Percentiles rank a stretch among this genome's conserved stretches.
Evolutionary conservation across 1,140 invertebrate genomes (phyloP).

Genomic region (Drosophila bocki): DNA sequence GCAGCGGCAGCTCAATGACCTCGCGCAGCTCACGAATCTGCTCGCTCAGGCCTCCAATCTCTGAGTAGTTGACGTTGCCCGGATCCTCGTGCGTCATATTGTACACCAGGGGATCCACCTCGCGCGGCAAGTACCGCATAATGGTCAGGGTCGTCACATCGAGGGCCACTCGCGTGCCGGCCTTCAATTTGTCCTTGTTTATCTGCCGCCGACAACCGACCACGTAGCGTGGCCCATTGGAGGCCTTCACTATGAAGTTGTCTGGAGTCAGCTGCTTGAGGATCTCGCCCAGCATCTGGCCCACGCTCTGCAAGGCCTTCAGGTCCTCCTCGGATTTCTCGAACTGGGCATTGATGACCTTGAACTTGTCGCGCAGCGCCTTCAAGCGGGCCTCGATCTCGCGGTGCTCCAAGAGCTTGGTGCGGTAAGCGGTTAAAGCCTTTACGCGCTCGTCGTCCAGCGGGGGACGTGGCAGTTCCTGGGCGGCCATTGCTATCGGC

Average conservation of each 20-base stretch:
- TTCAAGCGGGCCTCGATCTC: conserved; percentile 97
- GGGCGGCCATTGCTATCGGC: conserved; percentile 5
- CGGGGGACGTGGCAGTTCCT: neutral
- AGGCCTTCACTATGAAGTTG: conserved; percentile 88
- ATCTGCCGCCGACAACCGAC: conserved; percentile 68
- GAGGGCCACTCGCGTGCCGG: conserved; percentile 63
- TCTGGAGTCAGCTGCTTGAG: conserved; percentile 99
- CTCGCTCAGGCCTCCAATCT: conserved; percentile 65
- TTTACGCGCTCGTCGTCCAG: conserved; percentile 88
- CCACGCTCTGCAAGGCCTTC: conserved; percentile 99
- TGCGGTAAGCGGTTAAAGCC: conserved; percentile 94
- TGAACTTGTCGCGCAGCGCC: conserved; percentile 97
- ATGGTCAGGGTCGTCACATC: conserved; percentile 71
- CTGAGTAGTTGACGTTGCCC: conserved; percentile 64
- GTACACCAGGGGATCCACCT: conserved; percentile 72
- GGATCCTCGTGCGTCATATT: conserved; percentile 73
- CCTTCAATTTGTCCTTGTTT: conserved; percentile 56
- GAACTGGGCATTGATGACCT: conserved; percentile 97
- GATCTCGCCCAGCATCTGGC: conserved; percentile 99
- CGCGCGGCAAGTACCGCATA: conserved; percentile 67
- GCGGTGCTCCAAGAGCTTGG: conserved; percentile 97
- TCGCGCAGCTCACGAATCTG: conserved; percentile 72
- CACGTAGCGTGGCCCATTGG: conserved; percentile 66
- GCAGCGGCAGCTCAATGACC: conserved; percentile 67
- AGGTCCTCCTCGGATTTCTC: conserved; percentile 99